These are phyloP conservation scores for Epinephelus coioides DNA, from an alignment of 2,797 vertebrate species.

Conservation along the genomic window DNA sequence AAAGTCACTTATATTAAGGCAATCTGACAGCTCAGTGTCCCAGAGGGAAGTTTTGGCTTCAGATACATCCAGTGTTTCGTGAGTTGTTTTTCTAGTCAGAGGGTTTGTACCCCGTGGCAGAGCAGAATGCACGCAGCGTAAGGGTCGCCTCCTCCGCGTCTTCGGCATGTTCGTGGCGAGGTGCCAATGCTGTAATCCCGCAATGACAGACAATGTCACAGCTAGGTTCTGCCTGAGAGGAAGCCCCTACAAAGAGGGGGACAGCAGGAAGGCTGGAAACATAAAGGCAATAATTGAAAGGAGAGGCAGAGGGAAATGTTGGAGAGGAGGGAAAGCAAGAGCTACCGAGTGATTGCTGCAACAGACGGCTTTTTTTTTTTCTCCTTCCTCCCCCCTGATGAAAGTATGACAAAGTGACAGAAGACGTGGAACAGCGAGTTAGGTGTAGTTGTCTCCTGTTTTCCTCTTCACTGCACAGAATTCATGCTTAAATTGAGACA, in stretches of 20 bases:
- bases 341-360: slow-evolving; percentile 42
- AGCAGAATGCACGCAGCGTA: slow-evolving; percentile 36
- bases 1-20: slow-evolving; percentile 59
- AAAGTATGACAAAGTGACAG: slow-evolving; percentile 73
- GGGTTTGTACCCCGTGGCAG: slow-evolving; percentile 53
- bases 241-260: slow-evolving; percentile 63
- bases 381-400: slow-evolving; percentile 26
- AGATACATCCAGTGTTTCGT: slow-evolving; percentile 28
- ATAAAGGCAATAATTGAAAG: slow-evolving; percentile 71
- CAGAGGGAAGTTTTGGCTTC: slow-evolving; percentile 46
- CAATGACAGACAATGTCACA: slow-evolving; percentile 80
- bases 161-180: slow-evolving; percentile 61
- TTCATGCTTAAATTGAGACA: slow-evolving; percentile 64
- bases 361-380: slow-evolving; percentile 18
- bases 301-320: slow-evolving; percentile 50
- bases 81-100: slow-evolving; percentile 49
- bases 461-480: slow-evolving; percentile 69
- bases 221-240: slow-evolving; percentile 68
- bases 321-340: slow-evolving; percentile 36
- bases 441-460: slow-evolving; percentile 66
- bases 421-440: slow-evolving; percentile 52
- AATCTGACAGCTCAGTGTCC: slow-evolving; percentile 51
- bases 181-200: slow-evolving; percentile 65
- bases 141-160: slow-evolving; percentile 62
- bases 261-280: slow-evolving; percentile 51